These are phyloP conservation scores for Hippocampus barbouri DNA, from an alignment of 2,113 vertebrate species.

Conservation along the genomic window DNA sequence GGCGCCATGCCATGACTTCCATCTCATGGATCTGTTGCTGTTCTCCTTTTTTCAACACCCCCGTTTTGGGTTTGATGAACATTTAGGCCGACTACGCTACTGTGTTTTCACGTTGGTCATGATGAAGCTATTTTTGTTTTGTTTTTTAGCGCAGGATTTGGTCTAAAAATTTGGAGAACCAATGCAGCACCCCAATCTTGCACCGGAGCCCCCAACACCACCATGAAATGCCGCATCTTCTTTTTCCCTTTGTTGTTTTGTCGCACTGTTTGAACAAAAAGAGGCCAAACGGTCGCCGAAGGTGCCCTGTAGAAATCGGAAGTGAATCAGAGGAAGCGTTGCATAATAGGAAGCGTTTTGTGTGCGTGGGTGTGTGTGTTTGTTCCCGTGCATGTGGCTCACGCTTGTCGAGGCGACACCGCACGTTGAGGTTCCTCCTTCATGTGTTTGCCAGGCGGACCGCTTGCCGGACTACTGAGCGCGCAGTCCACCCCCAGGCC, in stretches of 20 bases:
- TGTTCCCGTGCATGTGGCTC: background rate
- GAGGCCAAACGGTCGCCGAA: background rate
- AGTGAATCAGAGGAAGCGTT: constrained; percentile 73
- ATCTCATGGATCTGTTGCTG: too few species aligned
- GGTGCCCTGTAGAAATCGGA: constrained; percentile 49
- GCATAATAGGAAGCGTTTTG: constrained; percentile 69
- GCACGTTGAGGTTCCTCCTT: background rate
- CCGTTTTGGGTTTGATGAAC: too few species aligned
- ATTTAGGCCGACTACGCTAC: too few species aligned
- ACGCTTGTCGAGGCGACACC: background rate
- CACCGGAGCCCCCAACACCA: background rate
- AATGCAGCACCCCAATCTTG: too few species aligned
- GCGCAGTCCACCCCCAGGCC: constrained; percentile 64
- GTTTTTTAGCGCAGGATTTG: too few species aligned
- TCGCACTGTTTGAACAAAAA: background rate
- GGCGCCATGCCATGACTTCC: background rate
- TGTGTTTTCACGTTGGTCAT: too few species aligned
- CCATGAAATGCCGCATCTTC: background rate
- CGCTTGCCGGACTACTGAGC: constrained; percentile 61
- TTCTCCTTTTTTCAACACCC: too few species aligned
- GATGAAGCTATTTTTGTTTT: too few species aligned
- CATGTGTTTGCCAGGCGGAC: constrained; percentile 61
- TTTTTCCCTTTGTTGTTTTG: background rate
- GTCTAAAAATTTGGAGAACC: too few species aligned
- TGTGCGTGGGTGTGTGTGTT: background rate